Conservation (phyloP, 1,140 invertebrate species). For the Himalopsyche phryganea region DNA sequence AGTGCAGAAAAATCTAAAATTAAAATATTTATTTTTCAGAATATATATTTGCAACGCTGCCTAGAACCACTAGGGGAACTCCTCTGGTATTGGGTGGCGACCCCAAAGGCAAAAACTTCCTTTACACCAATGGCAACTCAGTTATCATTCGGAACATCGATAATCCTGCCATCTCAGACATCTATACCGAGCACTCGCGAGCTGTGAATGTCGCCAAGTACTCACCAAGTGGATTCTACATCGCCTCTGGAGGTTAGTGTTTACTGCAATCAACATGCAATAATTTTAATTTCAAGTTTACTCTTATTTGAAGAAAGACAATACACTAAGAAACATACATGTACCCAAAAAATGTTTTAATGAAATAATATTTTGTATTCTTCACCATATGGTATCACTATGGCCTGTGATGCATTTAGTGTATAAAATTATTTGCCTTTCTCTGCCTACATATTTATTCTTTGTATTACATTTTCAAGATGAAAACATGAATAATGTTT, state of each 20-base stretch:
- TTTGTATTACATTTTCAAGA: too few relatives aligned
- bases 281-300: too few relatives aligned
- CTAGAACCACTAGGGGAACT: conserved; percentile 87
- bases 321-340: too few relatives aligned
- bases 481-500: too few relatives aligned
- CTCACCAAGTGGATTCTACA: conserved; percentile 97
- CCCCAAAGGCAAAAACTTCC: conserved; percentile 95
- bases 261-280: neutral
- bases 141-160: conserved; percentile 97
- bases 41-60: conserved; percentile 87
- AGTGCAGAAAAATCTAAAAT: neutral
- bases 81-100: conserved; percentile 91
- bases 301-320: too few relatives aligned
- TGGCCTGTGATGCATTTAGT: too few relatives aligned
- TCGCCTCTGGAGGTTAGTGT: conserved; percentile 88
- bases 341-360: too few relatives aligned
- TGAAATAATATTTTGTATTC: too few relatives aligned
- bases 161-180: conserved; percentile 89
- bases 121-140: conserved; percentile 96
- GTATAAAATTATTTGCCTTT: too few relatives aligned
- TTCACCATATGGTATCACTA: too few relatives aligned
- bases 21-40: conserved; percentile 54
- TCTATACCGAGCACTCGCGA: conserved; percentile 96
- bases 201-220: conserved; percentile 96
- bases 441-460: too few relatives aligned